These are phyloP conservation scores for Dysidea cf. avara DNA, from an alignment of 37 sponge, comb jelly and placozoan species.

Conservation along the genomic window DNA sequence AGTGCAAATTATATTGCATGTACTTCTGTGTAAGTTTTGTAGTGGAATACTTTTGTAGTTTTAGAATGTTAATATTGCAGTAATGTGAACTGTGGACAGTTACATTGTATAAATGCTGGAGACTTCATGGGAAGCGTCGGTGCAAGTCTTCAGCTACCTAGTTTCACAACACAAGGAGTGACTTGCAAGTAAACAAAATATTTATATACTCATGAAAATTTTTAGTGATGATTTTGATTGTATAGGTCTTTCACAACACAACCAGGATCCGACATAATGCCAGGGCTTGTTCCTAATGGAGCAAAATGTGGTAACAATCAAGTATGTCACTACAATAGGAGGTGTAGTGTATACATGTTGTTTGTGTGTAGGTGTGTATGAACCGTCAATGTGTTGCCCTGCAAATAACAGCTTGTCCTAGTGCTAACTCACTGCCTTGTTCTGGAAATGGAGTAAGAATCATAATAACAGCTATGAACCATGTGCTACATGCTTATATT, in stretches of 20 bases:
- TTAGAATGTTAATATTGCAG: slow-evolving; percentile 3
- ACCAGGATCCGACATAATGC: slow-evolving; percentile 22
- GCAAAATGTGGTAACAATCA: slow-evolving; percentile 37
- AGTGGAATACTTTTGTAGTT: neutral
- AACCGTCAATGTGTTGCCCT: slow-evolving; percentile 17
- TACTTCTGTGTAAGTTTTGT: slow-evolving; percentile 23
- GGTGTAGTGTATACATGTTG: neutral
- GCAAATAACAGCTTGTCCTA: slow-evolving; percentile 43
- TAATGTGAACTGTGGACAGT: slow-evolving; percentile 49
- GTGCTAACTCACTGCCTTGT: slow-evolving; percentile 37
- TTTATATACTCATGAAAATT: too few relatives aligned
- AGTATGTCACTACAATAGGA: neutral
- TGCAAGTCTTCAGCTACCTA: neutral
- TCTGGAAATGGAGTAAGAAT: slow-evolving; percentile 63
- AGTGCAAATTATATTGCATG: slow-evolving; percentile 31
- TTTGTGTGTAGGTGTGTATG: slow-evolving; percentile 41
- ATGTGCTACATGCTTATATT: too few relatives aligned
- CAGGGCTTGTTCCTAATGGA: slow-evolving; percentile 61
- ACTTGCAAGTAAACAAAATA: too few relatives aligned
- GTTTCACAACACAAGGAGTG: neutral
- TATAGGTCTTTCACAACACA: slow-evolving; percentile 27
- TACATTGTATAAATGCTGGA: slow-evolving; percentile 27
- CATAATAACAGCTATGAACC: too few relatives aligned
- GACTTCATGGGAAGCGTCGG: neutral
- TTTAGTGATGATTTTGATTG: too few relatives aligned